Evolutionary conservation across 2,113 vertebrate genomes (phyloP), one percentile per base, ranked within the genome.

Genomic region (Struthio camelus): DNA sequence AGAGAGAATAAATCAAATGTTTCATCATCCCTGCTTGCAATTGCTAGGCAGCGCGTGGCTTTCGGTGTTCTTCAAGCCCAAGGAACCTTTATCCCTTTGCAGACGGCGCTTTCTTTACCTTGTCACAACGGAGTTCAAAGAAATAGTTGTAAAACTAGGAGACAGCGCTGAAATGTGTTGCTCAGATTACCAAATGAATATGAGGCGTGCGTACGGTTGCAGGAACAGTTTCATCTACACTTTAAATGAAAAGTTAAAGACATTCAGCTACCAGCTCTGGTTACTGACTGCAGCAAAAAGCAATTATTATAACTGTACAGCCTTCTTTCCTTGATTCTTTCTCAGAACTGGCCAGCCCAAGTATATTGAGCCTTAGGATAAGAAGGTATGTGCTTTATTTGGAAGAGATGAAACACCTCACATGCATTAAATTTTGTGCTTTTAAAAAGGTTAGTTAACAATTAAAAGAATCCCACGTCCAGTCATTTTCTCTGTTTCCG

Each of bases 1-100:
- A 59, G 25, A 61, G 10, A 34, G 25, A 30, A 75, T 38, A 71
- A 50, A 61, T 16, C 44, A 58, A 14, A 19, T 0, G 0, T 34
- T 5, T 14, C n/a, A 28, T 81, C 22, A 42, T 84, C 34, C 19
- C 40, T 42, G 73, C 80, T 76, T 67, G 70, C 53, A 67, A 20
- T 3, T 23, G 53, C 32, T 73, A 0, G 0, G 85, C 2, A 0
- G 18, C 1, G 0, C 0, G 3, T 0, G 2, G 42, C 6, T 53
- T 32, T 4, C 53, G 27, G 18, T 14, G 30, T 48, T 48, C 89
- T 32, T 96, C 59, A 16, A 40, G 16, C 78, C 81, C 0, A 0
- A 87, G 78, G 28, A 85, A 23, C 38, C 62, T 4, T n/a, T 66
- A 8, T 80, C 16, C 17, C 81, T 54, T 38, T 1, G 2, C 75